A percentile compares a stretch with the other conserved stretches of the same genome.
These are phyloP conservation scores for Nothobranchius kuhntae DNA, from an alignment of 2,113 vertebrate genomes.

Conservation along the genomic window DNA sequence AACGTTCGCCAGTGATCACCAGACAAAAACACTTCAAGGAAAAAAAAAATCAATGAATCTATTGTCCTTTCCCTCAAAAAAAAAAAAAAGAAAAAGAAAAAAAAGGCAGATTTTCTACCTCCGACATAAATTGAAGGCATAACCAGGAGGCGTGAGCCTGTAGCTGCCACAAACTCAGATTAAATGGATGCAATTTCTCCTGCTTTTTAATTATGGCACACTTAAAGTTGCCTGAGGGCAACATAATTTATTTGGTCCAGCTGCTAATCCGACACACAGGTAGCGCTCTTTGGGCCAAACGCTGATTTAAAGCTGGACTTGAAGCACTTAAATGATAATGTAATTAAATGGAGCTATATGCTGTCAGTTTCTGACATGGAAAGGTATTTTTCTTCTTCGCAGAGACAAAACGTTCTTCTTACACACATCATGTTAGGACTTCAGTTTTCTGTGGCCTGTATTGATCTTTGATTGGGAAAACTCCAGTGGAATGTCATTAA, in stretches of 20 bases:
- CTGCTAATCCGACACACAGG: conserved; percentile 68
- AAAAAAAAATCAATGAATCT: conserved; percentile 7
- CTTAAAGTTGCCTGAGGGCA: conserved; percentile 65
- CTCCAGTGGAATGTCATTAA: conserved; percentile 45
- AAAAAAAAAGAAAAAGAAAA: too few relatives aligned
- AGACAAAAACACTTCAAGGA: background rate
- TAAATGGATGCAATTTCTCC: conserved; percentile 61
- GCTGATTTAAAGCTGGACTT: conserved; percentile 71
- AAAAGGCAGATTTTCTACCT: conserved; percentile 5
- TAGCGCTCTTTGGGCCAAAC: conserved; percentile 61
- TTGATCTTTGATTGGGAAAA: conserved; percentile 59
- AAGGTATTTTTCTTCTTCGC: conserved; percentile 17
- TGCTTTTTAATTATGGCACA: conserved; percentile 72
- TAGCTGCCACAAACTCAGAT: conserved; percentile 50
- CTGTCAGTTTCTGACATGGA: conserved; percentile 54
- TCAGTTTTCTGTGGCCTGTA: conserved; percentile 18
- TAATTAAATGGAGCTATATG: conserved; percentile 68
- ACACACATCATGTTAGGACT: conserved; percentile 10
- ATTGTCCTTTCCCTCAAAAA: conserved; percentile 1
- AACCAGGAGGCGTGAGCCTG: conserved; percentile 10
- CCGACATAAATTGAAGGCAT: conserved; percentile 24
- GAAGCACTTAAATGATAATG: conserved; percentile 69
- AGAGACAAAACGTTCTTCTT: conserved; percentile 49
- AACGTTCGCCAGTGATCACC: background rate
- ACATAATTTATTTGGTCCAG: conserved; percentile 62